A percentile compares a stretch with the other conserved stretches of the same genome.
Conservation (phyloP, 37 sponge, comb jelly and placozoan genomes). For the Chondrilla cf. caribensis region DNA sequence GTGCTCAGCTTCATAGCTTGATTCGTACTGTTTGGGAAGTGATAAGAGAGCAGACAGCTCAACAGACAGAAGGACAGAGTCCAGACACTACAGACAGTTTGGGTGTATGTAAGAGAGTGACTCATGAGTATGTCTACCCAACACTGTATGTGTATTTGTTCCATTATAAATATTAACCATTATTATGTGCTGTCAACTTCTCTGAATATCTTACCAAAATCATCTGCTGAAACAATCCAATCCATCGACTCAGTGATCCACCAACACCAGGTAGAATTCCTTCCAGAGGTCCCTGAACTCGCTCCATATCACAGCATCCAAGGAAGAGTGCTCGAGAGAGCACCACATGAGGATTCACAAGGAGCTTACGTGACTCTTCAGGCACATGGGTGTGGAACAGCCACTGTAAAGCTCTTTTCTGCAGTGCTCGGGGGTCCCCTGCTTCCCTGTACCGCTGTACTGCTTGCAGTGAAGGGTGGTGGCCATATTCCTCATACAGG, state of each 20-base stretch:
- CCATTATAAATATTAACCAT: no score
- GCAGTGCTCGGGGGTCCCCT: background rate
- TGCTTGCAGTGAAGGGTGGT: background rate
- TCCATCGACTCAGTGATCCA: no score
- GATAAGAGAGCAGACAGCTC: background rate
- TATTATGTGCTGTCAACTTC: no score
- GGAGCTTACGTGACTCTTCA: background rate
- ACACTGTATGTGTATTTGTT: no score
- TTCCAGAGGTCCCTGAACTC: no score
- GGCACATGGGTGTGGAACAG: background rate
- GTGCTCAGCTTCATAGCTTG: background rate
- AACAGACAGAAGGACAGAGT: background rate
- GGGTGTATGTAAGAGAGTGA: background rate
- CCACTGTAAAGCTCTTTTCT: background rate
- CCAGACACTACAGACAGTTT: background rate
- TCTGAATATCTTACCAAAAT: no score
- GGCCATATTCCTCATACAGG: constrained; percentile 18
- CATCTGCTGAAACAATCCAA: no score
- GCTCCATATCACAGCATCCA: constrained; percentile 11
- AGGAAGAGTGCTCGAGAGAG: background rate
- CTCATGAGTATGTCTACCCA: background rate
- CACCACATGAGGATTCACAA: background rate
- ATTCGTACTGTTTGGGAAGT: background rate
- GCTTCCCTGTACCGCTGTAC: constrained; percentile 5
- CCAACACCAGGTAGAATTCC: no score